Evolutionary conservation across 2,888 invertebrate genomes (phyloP), one percentile per base, ranked within the genome.

Genomic region (Suillia variegata): DNA sequence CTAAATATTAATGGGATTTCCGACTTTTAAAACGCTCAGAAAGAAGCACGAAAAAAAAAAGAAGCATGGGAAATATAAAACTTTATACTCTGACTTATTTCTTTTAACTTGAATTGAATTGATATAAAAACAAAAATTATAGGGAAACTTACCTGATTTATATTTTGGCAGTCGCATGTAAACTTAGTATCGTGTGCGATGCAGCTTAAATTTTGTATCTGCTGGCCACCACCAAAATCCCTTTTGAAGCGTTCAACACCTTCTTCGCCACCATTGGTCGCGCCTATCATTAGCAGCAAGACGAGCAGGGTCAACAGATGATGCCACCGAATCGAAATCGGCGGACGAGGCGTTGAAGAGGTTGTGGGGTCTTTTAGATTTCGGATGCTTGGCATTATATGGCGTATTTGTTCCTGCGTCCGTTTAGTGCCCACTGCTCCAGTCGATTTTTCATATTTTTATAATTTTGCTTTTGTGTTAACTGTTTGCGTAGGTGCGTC

Each of bases 101-200:
- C n/a, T n/a, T n/a, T n/a, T n/a, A n/a, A n/a, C n/a, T n/a, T n/a
- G n/a, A n/a, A n/a, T n/a, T n/a, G n/a, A n/a, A n/a, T n/a, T n/a
- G n/a, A n/a, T n/a, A n/a, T n/a, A n/a, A n/a, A n/a, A n/a, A n/a
- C n/a, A n/a, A n/a, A n/a, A n/a, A n/a, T n/a, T n/a, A n/a, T n/a
- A n/a, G n/a, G n/a, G n/a, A n/a, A n/a, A n/a, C 75, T 75, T 71
- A 82, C 82, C 79, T 75, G 73, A 21, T 77, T 70, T 31, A 62
- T 63, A 70, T 77, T 75, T 58, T 73, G 71, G 66, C 82, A 82
- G 67, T 82, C 80, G 52, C 82, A 82, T 58, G 77, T 78, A 58
- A 75, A 78, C 63, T 78, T 79, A 13, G 74, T 73, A 42, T 80
- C 80, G 56, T 79, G 78, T 21, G 75, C 70, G 56, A 74, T 71